Evolutionary conservation across 1,140 invertebrate genomes (phyloP).

Genomic region (Papilio dardanus): DNA sequence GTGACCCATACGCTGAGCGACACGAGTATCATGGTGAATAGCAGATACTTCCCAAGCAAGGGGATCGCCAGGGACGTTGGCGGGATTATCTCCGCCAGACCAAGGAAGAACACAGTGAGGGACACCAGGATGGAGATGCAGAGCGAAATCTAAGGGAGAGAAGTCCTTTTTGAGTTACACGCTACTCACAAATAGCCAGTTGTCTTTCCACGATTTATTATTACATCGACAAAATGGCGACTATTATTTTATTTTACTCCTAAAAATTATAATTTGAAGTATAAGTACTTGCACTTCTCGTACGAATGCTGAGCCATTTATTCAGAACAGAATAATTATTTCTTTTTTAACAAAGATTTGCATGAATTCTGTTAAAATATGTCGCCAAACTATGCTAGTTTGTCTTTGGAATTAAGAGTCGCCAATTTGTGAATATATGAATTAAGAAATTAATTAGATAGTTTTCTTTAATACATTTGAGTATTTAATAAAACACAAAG

Average conservation of each 20-base stretch:
- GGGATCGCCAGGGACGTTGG: slow-evolving; percentile 98
- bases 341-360: neutral
- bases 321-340: neutral
- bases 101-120: slow-evolving; percentile 98
- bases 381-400: too few relatives aligned
- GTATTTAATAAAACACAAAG: slow-evolving; percentile 25
- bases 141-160: slow-evolving; percentile 88
- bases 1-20: slow-evolving; percentile 98
- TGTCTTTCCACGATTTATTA: slow-evolving; percentile 54
- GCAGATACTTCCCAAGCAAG: slow-evolving; percentile 95
- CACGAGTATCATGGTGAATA: slow-evolving; percentile 99
- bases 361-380: too few relatives aligned
- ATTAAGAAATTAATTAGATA: slow-evolving; percentile 25
- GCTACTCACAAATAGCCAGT: slow-evolving; percentile 39
- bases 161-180: slow-evolving; percentile 74
- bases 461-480: neutral
- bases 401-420: slow-evolving; percentile 28
- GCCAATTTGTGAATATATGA: slow-evolving; percentile 31
- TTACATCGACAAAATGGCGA: slow-evolving; percentile 31
- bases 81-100: slow-evolving; percentile 98
- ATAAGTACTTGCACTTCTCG: neutral
- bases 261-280: neutral
- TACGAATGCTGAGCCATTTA: neutral
- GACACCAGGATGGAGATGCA: slow-evolving; percentile 99
- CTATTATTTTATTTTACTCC: slow-evolving; percentile 7